These are phyloP conservation scores for Melikaiella ostensackeni DNA, from an alignment of 2,888 invertebrate species.

Conservation along the genomic window DNA sequence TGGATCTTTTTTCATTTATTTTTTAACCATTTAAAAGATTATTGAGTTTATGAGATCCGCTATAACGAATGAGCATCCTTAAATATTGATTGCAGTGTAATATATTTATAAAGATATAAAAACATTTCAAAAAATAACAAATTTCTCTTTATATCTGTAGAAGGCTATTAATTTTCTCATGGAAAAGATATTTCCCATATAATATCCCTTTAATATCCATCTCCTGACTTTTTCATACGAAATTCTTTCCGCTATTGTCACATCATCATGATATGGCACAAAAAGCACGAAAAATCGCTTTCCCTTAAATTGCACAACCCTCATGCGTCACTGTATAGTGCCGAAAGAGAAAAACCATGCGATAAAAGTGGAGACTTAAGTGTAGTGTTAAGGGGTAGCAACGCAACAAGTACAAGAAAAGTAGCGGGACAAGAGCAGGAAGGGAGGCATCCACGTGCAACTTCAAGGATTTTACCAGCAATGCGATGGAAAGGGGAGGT, in stretches of 20 bases:
- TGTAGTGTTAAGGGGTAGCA: slow-evolving; percentile 17
- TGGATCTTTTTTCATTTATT: too few relatives aligned
- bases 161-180: not conserved
- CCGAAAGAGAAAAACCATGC: slow-evolving; percentile 13
- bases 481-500: not conserved
- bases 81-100: too few relatives aligned
- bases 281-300: slow-evolving; percentile 6
- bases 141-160: not conserved
- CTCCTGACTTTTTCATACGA: not conserved
- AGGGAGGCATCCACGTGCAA: not conserved
- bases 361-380: slow-evolving; percentile 14
- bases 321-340: not conserved
- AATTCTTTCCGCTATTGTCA: not conserved
- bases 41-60: too few relatives aligned
- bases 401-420: slow-evolving; percentile 30
- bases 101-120: too few relatives aligned
- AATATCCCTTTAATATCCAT: not conserved
- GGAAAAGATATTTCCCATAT: not conserved
- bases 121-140: not conserved
- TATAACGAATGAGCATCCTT: too few relatives aligned
- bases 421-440: not conserved
- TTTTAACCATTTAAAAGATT: too few relatives aligned
- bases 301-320: slow-evolving; percentile 2
- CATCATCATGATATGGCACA: slow-evolving; percentile 1
- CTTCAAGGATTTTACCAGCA: not conserved